Evolutionary conservation across 53 echinoderm and acorn worm genomes (phyloP), one percentile per base, ranked within the genome.

Genomic region (Actinopyga echinites): DNA sequence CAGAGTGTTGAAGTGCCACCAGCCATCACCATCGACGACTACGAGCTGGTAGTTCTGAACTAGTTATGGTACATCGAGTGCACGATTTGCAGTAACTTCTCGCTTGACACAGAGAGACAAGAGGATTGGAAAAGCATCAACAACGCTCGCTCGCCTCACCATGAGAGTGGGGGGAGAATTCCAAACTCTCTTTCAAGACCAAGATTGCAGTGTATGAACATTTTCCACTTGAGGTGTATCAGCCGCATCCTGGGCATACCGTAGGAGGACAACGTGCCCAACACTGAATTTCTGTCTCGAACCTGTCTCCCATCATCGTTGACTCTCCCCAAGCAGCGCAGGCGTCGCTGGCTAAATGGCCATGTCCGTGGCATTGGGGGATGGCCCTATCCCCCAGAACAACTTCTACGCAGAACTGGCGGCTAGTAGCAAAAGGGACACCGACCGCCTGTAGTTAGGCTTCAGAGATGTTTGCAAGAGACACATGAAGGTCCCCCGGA

Each of bases 331-430:
- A 64, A 28, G 35, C 49, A 87, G 58, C 79, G 82, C n/a, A 57
- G 74, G 2, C 82, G 84, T 1, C 69, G 82, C 20, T 90, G 86
- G 86, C 82, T 69, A 1, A n/a, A n/a, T 40, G 82, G 88, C 3
- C 91, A 91, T 87, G 86, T 90, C 21, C 30, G 21, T 28, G n/a
- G 91, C 5, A 87, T 91, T n/a, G 84, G 67, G 65, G 21, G 62
- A 91, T 62, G 87, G 87, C 30, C 79, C 74, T 25, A 87, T 91
- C 8, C 88, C 81, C 22, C 87, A 88, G 34, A 84, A 87, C 65
- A 36, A 87, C 19, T 74, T 91, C 13, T 87, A 84, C 56, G 88
- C 64, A 24, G 69, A 86, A 56, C 83, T 89, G 8, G 85, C 89
- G 17, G 19, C 40, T 30, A 86, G 84, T 10, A 40, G n/a, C n/a